Evolutionary conservation across 2,797 vertebrate species (phyloP), one percentile per base, ranked within the genome.

Genomic region (Jordanella pulchra): DNA sequence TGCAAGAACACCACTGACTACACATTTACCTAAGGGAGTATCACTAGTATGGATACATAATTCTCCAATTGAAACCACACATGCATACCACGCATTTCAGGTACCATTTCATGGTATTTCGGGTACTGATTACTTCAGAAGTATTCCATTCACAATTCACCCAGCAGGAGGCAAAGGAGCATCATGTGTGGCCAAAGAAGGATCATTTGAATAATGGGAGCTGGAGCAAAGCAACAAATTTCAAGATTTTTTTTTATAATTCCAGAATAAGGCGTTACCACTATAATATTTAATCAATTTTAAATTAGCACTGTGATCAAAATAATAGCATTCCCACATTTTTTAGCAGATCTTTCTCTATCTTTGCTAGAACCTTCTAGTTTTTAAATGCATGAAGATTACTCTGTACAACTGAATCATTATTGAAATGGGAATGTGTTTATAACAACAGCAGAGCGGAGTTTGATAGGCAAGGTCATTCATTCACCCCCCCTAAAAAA

Each of bases 81-180:
- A 91, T 87, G 84, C 60, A 42, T 44, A 23, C 35, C 4, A 42
- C 13, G 39, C 76, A 87, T n/a, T n/a, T n/a, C n/a, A n/a, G n/a
- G n/a, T n/a, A n/a, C n/a, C n/a, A n/a, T n/a, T n/a, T n/a, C n/a
- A 56, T 67, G 53, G 67, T 65, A 85, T 91, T 90, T 76, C 82
- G 89, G 88, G 93, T 94, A 93, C 93, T 94, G 93, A 95, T 94
- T 93, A 86, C 90, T 82, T 89, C 85, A 92, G 86, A 93, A 93
- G 90, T 86, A 94, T 94, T 94, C 90, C 86, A 93, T 93, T 94
- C 92, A 93, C 93, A 92, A 84, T 82, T 89, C 86, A 91, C 89
- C 90, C 92, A 90, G 91, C 87, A 89, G 89, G 93, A 93, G 91
- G 90, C 86, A 91, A 91, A 90, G 92, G 90, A 91, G 83, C 86